A percentile compares a stretch with the other conserved stretches of the same genome.
phyloP scores from a whole-genome alignment of 2,797 vertebrate species.

The Pyrrhura leucotis region DNA sequence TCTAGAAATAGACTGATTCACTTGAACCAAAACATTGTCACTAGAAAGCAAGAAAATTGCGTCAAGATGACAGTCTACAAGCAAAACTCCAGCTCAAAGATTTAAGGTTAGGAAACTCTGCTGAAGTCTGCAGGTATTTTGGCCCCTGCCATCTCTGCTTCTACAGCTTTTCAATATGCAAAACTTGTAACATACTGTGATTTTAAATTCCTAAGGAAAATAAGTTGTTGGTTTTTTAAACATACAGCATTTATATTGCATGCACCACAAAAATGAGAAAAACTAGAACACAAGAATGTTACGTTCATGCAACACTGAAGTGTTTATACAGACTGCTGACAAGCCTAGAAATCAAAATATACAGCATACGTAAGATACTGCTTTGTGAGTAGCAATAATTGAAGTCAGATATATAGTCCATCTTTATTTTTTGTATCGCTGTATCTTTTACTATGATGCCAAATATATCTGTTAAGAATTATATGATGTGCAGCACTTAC shows the following conservation, averaged over 20 bases:
- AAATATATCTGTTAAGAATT: background rate
- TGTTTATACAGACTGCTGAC: constrained; percentile 5
- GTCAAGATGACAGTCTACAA: background rate
- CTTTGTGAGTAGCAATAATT: background rate
- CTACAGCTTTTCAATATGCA: background rate
- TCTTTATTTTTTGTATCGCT: background rate
- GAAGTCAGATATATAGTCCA: background rate
- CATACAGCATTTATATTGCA: background rate
- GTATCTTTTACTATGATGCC: background rate
- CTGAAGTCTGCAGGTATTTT: background rate
- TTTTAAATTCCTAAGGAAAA: background rate
- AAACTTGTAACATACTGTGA: background rate
- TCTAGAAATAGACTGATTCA: background rate
- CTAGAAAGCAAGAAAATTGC: background rate
- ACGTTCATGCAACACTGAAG: background rate
- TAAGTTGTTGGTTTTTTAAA: background rate
- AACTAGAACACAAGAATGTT: background rate
- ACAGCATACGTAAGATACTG: background rate
- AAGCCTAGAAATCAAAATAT: constrained; percentile 14
- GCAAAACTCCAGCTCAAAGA: background rate
- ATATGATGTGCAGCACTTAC: background rate
- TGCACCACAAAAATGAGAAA: background rate
- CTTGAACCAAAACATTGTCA: background rate
- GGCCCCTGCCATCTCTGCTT: background rate
- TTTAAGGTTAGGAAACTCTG: background rate